Evolutionary conservation across 2,797 vertebrate genomes (phyloP), one percentile per base, ranked within the genome.

Genomic region (Cirrhinus mrigala): DNA sequence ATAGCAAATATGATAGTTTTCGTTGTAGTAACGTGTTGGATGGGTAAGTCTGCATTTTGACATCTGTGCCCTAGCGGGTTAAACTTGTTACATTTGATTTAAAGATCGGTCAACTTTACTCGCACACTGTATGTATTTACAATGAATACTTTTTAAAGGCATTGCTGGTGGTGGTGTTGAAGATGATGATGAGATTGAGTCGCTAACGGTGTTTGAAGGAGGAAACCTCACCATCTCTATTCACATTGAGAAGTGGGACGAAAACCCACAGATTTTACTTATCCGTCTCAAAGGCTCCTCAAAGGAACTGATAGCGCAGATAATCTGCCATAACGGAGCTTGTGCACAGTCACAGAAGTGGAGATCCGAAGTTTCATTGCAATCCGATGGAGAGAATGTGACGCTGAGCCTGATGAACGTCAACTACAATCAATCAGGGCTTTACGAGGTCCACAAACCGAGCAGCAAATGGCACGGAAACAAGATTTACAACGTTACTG

Each of bases 281-380:
- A 1, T 14, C 0, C 54, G 4, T 1, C 18, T 2, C 18, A 15
- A 8, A 9, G 12, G 1, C 29, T 37, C 33, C 3, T 16, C 20
- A 0, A 3, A 1, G 50, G 50, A 56, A n/a, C 0, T 7, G 20
- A 2, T 58, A 2, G 52, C 52, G 3, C 74, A 77, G 52, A 0
- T 40, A 0, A 0, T 56, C 29, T 77, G 74, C 20, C 20, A n/a
- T 0, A 4, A 40, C 0, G 2, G 20, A 40, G 16, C 0, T 3
- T 76, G 74, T 76, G 0, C 0, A 0, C 0, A 44, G 40, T 1
- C 40, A 44, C 40, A 1, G 18, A 3, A 40, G 9, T 1, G 46
- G 50, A 27, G 6, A 56, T 1, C 74, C 2, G 16, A 27, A 0
- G 73, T 12, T 14, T 54, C 27, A 9, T 18, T 75, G 0, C 20